phyloP scores from a whole-genome alignment of 2,113 vertebrate species.

The Climacteris rufus region DNA sequence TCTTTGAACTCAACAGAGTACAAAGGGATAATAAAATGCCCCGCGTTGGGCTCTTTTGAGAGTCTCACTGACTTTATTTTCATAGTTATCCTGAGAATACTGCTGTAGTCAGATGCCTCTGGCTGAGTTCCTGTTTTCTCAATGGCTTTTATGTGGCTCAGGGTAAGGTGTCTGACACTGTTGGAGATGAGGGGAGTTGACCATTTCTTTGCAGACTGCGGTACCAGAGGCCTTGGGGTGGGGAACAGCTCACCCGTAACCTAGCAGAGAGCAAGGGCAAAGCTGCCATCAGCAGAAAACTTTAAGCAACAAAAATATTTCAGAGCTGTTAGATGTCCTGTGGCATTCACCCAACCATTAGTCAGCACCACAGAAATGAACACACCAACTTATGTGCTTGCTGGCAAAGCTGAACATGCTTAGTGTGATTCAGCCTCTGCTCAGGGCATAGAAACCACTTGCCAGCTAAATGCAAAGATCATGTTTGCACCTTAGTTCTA shows the following conservation, averaged over 20 bases:
- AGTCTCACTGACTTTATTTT: neutral
- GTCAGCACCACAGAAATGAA: neutral
- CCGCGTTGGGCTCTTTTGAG: neutral
- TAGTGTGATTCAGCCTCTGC: neutral
- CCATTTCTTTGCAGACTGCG: neutral
- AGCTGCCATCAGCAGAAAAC: neutral
- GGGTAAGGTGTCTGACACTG: neutral
- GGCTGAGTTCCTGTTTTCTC: neutral
- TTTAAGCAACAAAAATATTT: neutral
- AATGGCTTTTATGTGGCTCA: neutral
- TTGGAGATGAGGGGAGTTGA: neutral
- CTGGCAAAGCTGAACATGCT: neutral
- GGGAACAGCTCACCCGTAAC: neutral
- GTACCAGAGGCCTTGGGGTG: neutral
- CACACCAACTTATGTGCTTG: rapidly evolving
- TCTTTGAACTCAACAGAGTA: neutral
- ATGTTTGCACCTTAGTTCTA: neutral
- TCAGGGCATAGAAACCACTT: neutral
- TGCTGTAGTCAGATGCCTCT: neutral
- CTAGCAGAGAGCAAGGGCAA: neutral
- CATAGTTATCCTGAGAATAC: neutral
- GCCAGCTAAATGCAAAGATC: neutral
- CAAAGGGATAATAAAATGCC: too few relatives aligned
- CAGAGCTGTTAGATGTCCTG: neutral
- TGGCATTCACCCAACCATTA: neutral